Percentiles rank a stretch among this genome's conserved stretches.
Conservation (phyloP, 2,113 vertebrate species). For the Pluvianellus socialis region DNA sequence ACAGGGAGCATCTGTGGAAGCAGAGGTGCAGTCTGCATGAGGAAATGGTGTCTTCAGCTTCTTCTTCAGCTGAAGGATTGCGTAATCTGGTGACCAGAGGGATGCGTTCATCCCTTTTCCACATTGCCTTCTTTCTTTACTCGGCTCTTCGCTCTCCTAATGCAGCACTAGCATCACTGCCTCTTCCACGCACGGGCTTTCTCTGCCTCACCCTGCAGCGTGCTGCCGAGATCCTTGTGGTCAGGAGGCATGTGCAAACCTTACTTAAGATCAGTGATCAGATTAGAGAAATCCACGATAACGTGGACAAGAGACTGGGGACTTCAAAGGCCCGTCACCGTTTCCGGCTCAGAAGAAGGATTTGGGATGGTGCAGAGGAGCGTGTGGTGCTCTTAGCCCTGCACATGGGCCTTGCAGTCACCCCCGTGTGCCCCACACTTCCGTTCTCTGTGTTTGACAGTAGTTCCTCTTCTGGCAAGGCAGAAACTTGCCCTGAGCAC, state of each 20-base stretch:
- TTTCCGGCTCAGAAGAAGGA: not conserved
- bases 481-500: not conserved
- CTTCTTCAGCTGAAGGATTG: not conserved
- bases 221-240: not conserved
- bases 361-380: not conserved
- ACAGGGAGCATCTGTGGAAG: not conserved
- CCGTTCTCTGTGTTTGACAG: not conserved
- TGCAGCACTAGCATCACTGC: not conserved
- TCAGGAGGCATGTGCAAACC: not conserved
- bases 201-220: not conserved
- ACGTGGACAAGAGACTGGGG: rapidly evolving
- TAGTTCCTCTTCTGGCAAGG: not conserved
- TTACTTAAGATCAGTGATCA: not conserved
- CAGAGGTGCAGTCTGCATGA: not conserved
- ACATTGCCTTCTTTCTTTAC: not conserved
- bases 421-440: not conserved
- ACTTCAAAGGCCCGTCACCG: not conserved
- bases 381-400: not conserved
- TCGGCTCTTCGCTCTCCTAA: not conserved
- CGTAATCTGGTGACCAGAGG: not conserved
- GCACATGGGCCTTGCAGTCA: not conserved
- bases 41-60: not conserved
- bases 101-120: not conserved
- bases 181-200: not conserved
- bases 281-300: not conserved